Evolutionary conservation across 1,140 invertebrate species (phyloP).

Genomic region (Drosophila subpulchrella): DNA sequence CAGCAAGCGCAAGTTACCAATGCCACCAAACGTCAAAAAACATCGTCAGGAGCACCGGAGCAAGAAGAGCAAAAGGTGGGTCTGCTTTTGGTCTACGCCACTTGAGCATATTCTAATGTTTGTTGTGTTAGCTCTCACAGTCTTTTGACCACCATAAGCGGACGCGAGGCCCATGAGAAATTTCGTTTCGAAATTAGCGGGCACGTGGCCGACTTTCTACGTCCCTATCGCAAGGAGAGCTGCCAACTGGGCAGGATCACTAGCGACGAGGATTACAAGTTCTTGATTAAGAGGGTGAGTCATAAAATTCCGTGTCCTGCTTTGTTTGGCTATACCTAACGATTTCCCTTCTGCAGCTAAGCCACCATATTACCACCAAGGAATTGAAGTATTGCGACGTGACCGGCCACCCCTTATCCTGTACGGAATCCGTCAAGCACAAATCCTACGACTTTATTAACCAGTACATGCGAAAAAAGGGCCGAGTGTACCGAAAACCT

Average conservation of each 20-base stretch:
- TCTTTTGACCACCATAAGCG: slow-evolving; percentile 9
- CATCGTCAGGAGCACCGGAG: slow-evolving; percentile 42
- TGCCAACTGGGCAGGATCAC: slow-evolving; percentile 94
- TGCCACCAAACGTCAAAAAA: slow-evolving; percentile 42
- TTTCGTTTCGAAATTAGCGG: slow-evolving; percentile 95
- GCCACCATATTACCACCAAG: slow-evolving; percentile 98
- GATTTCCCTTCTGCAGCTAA: slow-evolving; percentile 89
- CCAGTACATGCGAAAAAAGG: slow-evolving; percentile 98
- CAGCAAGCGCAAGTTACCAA: slow-evolving; percentile 50
- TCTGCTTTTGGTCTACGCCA: not conserved
- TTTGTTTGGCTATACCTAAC: not conserved
- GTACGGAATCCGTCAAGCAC: slow-evolving; percentile 95
- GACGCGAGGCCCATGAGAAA: slow-evolving; percentile 88
- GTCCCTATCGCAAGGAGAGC: slow-evolving; percentile 92
- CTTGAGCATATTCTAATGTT: not conserved
- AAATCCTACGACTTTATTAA: slow-evolving; percentile 97
- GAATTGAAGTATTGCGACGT: slow-evolving; percentile 96
- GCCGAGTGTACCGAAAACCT: slow-evolving; percentile 82
- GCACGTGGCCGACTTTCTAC: slow-evolving; percentile 95
- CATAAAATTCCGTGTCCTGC: slow-evolving; percentile 66
- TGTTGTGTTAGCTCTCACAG: slow-evolving; percentile 14
- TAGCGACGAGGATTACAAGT: slow-evolving; percentile 97
- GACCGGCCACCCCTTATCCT: slow-evolving; percentile 92
- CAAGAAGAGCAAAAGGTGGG: slow-evolving; percentile 54
- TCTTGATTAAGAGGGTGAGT: slow-evolving; percentile 96